Conservation (phyloP, 2,797 vertebrate species). For the Acipenser oxyrinchus region DNA sequence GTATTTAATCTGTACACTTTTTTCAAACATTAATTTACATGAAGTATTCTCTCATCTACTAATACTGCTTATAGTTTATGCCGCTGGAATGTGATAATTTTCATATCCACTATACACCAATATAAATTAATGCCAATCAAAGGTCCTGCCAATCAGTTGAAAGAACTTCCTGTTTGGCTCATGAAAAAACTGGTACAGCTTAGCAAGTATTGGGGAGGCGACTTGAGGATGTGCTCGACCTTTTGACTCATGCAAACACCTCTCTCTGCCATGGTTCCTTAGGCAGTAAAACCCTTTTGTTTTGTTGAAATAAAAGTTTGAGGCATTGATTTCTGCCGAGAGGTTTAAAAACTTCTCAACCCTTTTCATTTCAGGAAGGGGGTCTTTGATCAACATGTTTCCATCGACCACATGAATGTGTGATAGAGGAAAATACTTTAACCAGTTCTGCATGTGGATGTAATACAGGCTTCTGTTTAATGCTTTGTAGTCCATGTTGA, state of each 20-base stretch:
- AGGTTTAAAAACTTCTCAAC: constrained; percentile 83
- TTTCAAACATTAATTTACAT: constrained; percentile 51
- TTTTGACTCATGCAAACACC: constrained; percentile 90
- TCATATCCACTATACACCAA: background rate
- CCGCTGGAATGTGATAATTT: constrained; percentile 9
- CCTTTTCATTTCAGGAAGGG: constrained; percentile 82
- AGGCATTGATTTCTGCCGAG: constrained; percentile 78
- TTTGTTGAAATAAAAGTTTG: constrained; percentile 95
- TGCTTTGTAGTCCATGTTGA: constrained; percentile 89
- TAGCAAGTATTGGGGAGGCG: constrained; percentile 66
- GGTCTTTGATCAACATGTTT: constrained; percentile 80
- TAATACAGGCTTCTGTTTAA: constrained; percentile 91
- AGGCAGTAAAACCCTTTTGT: constrained; percentile 96
- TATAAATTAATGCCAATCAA: constrained; percentile 76
- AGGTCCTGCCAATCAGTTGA: constrained; percentile 82
- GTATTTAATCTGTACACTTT: constrained; percentile 67
- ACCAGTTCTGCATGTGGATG: constrained; percentile 84
- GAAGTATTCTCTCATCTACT: constrained; percentile 61
- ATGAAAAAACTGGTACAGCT: constrained; percentile 81
- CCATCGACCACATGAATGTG: constrained; percentile 87
- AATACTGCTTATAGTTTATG: constrained; percentile 15
- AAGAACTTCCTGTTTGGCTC: constrained; percentile 91
- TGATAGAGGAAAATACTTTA: constrained; percentile 74
- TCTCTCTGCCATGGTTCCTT: constrained; percentile 75
- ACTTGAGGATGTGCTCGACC: constrained; percentile 82